Evolutionary conservation across 2,797 vertebrate species (phyloP).

Genomic region (Betta splendens): DNA sequence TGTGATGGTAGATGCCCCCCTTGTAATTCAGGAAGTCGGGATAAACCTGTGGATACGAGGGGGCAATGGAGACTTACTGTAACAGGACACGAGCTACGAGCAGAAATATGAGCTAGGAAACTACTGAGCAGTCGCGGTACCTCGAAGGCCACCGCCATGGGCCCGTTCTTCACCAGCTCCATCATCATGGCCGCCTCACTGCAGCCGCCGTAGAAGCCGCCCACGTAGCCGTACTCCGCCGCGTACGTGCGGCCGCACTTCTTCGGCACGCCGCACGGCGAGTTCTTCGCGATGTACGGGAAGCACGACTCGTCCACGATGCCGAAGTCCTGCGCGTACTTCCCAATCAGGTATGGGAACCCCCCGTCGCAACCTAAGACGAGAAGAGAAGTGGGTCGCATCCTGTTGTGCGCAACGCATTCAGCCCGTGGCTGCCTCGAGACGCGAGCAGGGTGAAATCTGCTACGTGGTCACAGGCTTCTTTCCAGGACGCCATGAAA

Average conservation of each 20-base stretch:
- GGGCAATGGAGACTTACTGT: neutral
- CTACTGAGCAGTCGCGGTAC: slow-evolving; percentile 46
- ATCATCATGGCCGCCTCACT: slow-evolving; percentile 92
- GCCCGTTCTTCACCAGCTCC: slow-evolving; percentile 90
- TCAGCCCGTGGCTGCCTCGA: neutral
- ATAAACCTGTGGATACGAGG: slow-evolving; percentile 82
- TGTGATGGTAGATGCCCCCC: slow-evolving; percentile 94
- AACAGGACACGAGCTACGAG: too few relatives aligned
- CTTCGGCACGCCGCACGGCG: slow-evolving; percentile 79
- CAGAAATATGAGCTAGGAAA: neutral
- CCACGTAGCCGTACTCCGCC: slow-evolving; percentile 91
- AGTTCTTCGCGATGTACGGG: slow-evolving; percentile 83
- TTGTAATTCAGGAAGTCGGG: slow-evolving; percentile 89
- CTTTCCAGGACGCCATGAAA: slow-evolving; percentile 1
- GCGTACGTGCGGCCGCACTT: slow-evolving; percentile 83
- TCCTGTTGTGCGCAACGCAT: neutral
- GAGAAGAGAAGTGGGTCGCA: slow-evolving; percentile 2
- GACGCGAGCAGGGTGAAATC: neutral
- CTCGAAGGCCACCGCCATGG: slow-evolving; percentile 89
- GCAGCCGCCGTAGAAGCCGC: slow-evolving; percentile 95
- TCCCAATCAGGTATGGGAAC: slow-evolving; percentile 95
- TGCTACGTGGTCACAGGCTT: neutral
- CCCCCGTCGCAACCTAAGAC: slow-evolving; percentile 94
- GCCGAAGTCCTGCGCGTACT: slow-evolving; percentile 93
- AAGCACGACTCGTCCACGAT: slow-evolving; percentile 91